Conservation (phyloP, 2,797 vertebrate species). For the Bradypodion ventrale region DNA sequence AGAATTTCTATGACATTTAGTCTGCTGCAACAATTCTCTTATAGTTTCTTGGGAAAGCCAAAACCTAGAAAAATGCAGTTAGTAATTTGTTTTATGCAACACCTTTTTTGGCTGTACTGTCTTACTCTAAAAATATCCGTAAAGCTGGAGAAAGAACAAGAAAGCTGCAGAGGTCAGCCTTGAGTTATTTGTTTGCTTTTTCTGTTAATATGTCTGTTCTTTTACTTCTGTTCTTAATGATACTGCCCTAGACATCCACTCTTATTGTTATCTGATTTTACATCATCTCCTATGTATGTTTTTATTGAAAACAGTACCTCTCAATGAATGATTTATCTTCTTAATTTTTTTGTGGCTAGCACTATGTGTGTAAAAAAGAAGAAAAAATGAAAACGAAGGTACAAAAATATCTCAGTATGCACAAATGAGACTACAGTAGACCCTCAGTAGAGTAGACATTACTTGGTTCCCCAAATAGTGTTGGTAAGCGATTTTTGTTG, state of each 20-base stretch:
- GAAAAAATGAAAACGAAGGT: not conserved
- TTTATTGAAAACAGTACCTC: not conserved
- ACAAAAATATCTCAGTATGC: not conserved
- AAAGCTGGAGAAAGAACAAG: not conserved
- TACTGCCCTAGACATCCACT: not conserved
- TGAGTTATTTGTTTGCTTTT: not conserved
- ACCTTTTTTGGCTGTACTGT: not conserved
- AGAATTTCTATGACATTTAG: not conserved
- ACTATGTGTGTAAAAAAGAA: not conserved
- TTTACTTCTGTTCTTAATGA: not conserved
- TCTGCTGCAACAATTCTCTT: not conserved
- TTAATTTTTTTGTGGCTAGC: not conserved
- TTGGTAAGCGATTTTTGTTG: no score
- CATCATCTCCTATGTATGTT: not conserved
- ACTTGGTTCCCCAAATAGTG: no score
- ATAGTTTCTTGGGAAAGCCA: not conserved
- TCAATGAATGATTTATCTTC: not conserved
- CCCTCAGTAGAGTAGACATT: no score
- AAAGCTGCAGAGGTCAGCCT: not conserved
- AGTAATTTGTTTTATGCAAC: conserved; percentile 12
- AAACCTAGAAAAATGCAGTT: conserved; percentile 4
- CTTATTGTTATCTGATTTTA: conserved; percentile 6
- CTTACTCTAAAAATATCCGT: not conserved
- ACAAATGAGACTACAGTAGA: not conserved
- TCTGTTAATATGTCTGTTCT: not conserved